These are phyloP conservation scores for Coilia nasus DNA, from an alignment of 2,797 vertebrate species.

Conservation along the genomic window DNA sequence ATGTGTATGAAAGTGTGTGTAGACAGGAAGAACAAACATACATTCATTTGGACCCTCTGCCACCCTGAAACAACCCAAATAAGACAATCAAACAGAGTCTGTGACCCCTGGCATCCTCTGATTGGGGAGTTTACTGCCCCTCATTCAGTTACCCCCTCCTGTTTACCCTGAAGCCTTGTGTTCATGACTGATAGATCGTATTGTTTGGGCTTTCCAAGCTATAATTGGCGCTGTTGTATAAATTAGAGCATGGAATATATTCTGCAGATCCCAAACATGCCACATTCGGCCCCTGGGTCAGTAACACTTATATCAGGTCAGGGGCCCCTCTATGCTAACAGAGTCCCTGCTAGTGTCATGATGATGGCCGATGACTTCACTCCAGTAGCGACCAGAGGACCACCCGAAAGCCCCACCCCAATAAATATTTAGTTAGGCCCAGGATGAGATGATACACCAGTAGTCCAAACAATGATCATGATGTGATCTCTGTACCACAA, in stretches of 20 bases:
- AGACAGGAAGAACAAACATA: slow-evolving; percentile 75
- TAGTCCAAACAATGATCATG: slow-evolving; percentile 78
- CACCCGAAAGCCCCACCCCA: slow-evolving; percentile 57
- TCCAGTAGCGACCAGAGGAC: slow-evolving; percentile 59
- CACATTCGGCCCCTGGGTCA: slow-evolving; percentile 77
- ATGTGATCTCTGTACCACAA: slow-evolving; percentile 68
- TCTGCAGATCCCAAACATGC: slow-evolving; percentile 83
- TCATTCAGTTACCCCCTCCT: slow-evolving; percentile 65
- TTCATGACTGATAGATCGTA: slow-evolving; percentile 78
- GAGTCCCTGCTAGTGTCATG: slow-evolving; percentile 71
- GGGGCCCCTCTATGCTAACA: slow-evolving; percentile 79
- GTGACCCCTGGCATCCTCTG: slow-evolving; percentile 75
- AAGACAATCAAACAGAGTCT: slow-evolving; percentile 76
- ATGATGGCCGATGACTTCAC: slow-evolving; percentile 63
- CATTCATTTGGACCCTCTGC: slow-evolving; percentile 72
- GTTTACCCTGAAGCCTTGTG: slow-evolving; percentile 69
- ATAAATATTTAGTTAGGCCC: slow-evolving; percentile 80
- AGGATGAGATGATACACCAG: slow-evolving; percentile 69
- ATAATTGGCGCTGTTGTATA: slow-evolving; percentile 81
- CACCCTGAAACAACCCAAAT: slow-evolving; percentile 61
- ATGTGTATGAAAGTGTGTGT: slow-evolving; percentile 25
- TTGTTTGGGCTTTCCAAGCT: slow-evolving; percentile 80
- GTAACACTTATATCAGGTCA: slow-evolving; percentile 77
- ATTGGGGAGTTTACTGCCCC: slow-evolving; percentile 73
- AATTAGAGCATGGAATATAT: slow-evolving; percentile 80